phyloP scores from a whole-genome alignment of 2,888 invertebrate genomes.

The Microdon myrmicae region DNA sequence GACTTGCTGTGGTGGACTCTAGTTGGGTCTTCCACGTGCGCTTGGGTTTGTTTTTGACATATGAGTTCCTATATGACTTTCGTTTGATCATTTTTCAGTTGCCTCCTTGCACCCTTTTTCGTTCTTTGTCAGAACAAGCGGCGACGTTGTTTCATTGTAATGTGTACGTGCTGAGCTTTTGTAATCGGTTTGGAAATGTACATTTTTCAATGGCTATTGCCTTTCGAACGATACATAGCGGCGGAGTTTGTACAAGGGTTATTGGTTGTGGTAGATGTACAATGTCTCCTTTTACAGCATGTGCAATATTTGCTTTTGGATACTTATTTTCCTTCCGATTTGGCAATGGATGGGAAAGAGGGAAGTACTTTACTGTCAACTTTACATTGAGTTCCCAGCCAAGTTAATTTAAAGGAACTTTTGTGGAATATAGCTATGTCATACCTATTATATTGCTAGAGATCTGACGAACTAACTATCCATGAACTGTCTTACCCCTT shows the following conservation, averaged over 20 bases:
- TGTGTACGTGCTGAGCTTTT: slow-evolving; percentile 33
- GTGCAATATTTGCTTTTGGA: too few relatives aligned
- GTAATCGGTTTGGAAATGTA: slow-evolving; percentile 20
- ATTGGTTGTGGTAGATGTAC: slow-evolving; percentile 25
- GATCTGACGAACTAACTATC: too few relatives aligned
- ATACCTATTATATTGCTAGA: too few relatives aligned
- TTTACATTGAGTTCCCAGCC: too few relatives aligned
- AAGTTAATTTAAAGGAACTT: too few relatives aligned
- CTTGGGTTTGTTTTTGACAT: slow-evolving; percentile 36
- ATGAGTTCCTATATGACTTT: slow-evolving; percentile 34
- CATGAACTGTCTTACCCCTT: too few relatives aligned
- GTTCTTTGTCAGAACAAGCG: too few relatives aligned
- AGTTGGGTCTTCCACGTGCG: slow-evolving; percentile 14
- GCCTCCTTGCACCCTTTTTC: slow-evolving; percentile 3
- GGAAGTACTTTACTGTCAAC: too few relatives aligned
- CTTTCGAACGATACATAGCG: slow-evolving; percentile 12
- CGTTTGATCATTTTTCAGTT: background rate
- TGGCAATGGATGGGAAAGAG: too few relatives aligned
- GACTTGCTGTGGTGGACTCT: slow-evolving; percentile 1
- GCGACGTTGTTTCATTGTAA: slow-evolving; percentile 2
- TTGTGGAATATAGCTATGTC: too few relatives aligned
- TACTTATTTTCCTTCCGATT: too few relatives aligned
- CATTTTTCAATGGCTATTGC: background rate
- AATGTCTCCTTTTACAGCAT: too few relatives aligned
- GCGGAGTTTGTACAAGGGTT: slow-evolving; percentile 20